Evolutionary conservation across 2,888 invertebrate species (phyloP).

Genomic region (Ormyrus nitidulus): DNA sequence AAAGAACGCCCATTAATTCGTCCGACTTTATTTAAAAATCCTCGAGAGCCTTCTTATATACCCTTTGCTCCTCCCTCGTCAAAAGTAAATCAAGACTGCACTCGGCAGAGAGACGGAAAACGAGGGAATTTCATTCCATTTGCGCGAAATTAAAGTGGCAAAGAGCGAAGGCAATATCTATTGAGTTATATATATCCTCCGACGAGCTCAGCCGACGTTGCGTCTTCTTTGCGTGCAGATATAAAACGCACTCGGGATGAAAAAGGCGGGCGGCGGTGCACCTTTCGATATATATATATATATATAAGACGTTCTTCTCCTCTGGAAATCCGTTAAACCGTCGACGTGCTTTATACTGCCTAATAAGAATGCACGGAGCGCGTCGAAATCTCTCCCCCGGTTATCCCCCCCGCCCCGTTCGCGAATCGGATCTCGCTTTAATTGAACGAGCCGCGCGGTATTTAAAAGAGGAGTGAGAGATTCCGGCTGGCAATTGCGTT

Average conservation of each 20-base stretch:
- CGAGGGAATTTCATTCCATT: neutral
- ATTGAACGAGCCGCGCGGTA: slow-evolving; percentile 13
- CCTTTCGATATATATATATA: neutral
- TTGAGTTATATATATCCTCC: neutral
- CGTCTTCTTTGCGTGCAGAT: neutral
- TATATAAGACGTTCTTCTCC: neutral
- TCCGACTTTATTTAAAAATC: too few relatives aligned
- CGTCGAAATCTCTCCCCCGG: neutral
- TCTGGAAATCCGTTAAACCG: neutral
- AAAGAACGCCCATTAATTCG: neutral
- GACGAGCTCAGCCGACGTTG: neutral
- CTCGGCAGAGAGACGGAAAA: neutral
- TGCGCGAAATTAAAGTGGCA: neutral
- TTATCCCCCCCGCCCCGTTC: neutral
- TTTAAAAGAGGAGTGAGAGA: neutral
- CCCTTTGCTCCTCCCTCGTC: neutral
- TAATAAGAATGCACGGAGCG: neutral
- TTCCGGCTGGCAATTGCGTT: neutral
- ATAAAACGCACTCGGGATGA: neutral
- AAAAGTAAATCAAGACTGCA: neutral
- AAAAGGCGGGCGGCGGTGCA: neutral
- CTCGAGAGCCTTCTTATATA: neutral
- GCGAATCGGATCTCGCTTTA: slow-evolving; percentile 23
- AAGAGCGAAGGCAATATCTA: neutral
- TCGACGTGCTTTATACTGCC: neutral